Evolutionary conservation across 2,113 vertebrate species (phyloP).

Genomic region (Silurus glanis): DNA sequence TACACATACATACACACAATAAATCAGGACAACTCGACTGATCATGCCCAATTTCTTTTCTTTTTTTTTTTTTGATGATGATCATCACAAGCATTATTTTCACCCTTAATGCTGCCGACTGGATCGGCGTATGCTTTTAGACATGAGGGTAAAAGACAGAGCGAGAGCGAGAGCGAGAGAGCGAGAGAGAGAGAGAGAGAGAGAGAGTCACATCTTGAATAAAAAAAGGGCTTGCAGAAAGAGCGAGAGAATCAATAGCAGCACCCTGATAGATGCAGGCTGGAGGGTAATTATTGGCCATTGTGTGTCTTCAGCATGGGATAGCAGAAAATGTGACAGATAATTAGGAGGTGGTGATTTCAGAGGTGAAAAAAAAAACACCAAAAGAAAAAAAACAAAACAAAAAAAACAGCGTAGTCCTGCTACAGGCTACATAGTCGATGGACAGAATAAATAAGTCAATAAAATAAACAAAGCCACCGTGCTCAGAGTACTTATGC

Average conservation of each 20-base stretch:
- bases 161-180: slow-evolving; percentile 33
- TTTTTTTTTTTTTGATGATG: slow-evolving; percentile 27
- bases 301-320: slow-evolving; percentile 76
- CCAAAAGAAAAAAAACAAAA: too few species aligned
- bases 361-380: slow-evolving; percentile 64
- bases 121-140: background rate
- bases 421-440: slow-evolving; percentile 69
- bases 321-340: slow-evolving; percentile 78
- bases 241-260: slow-evolving; percentile 66
- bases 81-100: slow-evolving; percentile 38
- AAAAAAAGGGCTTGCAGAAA: slow-evolving; percentile 42
- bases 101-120: slow-evolving; percentile 17
- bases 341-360: slow-evolving; percentile 80
- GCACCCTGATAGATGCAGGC: slow-evolving; percentile 75
- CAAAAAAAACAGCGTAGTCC: slow-evolving; percentile 52
- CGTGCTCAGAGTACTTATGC: slow-evolving; percentile 72
- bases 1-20: background rate
- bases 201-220: slow-evolving; percentile 28
- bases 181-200: background rate
- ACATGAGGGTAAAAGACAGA: background rate
- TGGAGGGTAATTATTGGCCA: slow-evolving; percentile 76
- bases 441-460: slow-evolving; percentile 78
- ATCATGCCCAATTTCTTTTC: slow-evolving; percentile 24
- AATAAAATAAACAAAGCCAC: slow-evolving; percentile 77
- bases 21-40: slow-evolving; percentile 2